Evolutionary conservation across 2,888 invertebrate species (phyloP).

Genomic region (Pyrrhosoma nymphula): DNA sequence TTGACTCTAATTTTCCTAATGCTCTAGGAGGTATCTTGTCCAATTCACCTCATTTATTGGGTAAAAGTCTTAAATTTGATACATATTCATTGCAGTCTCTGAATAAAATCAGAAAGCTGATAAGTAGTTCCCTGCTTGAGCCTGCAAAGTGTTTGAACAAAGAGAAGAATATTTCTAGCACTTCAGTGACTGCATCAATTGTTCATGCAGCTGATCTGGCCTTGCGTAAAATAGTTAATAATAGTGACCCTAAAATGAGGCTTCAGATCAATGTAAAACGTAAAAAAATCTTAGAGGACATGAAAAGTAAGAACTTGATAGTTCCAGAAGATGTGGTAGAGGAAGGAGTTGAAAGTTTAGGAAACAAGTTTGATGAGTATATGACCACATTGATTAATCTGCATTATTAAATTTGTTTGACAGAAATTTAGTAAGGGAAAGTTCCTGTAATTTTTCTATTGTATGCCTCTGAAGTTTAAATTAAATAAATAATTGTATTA

Average conservation of each 20-base stretch:
- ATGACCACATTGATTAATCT: background rate
- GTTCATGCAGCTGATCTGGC: conserved; percentile 73
- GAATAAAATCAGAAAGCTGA: conserved; percentile 68
- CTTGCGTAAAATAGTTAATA: conserved; percentile 72
- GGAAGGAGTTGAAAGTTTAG: background rate
- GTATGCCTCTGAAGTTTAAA: no score
- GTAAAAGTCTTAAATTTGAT: background rate
- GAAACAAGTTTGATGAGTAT: background rate
- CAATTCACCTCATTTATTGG: background rate
- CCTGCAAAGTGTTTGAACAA: conserved; percentile 47
- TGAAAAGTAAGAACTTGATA: conserved; percentile 69
- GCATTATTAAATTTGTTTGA: background rate
- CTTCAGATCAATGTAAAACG: conserved; percentile 66
- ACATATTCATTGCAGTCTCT: conserved; percentile 67
- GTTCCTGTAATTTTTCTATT: no score
- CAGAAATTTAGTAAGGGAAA: no score
- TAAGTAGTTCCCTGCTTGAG: conserved; percentile 69
- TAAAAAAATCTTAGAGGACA: conserved; percentile 69
- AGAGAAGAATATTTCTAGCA: conserved; percentile 68
- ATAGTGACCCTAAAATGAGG: conserved; percentile 69
- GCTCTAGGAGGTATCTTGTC: background rate
- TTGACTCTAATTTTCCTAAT: conserved; percentile 67
- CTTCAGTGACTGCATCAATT: conserved; percentile 70
- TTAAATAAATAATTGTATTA: no score
- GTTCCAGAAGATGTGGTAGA: conserved; percentile 69